These are phyloP conservation scores for Falco berigora DNA, from an alignment of 2,797 vertebrate species.

Conservation along the genomic window DNA sequence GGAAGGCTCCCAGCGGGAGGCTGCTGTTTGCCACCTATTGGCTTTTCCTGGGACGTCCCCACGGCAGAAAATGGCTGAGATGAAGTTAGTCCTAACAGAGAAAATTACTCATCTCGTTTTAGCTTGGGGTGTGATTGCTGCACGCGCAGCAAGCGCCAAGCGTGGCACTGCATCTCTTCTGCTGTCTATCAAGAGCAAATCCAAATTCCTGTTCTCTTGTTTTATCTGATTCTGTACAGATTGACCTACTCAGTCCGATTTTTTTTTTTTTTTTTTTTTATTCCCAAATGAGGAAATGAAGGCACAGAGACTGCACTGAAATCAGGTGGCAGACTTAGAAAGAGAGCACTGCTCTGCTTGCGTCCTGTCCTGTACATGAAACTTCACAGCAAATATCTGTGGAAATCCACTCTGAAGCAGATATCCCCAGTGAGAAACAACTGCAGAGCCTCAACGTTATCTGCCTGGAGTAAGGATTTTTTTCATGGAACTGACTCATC, in stretches of 20 bases:
- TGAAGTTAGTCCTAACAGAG: no score
- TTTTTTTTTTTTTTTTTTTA: neutral
- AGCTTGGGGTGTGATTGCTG: neutral
- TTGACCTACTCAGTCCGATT: no score
- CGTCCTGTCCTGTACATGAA: accelerated
- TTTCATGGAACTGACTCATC: neutral
- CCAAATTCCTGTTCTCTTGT: no score
- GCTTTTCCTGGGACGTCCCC: neutral
- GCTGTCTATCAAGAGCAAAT: neutral
- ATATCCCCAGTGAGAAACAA: neutral
- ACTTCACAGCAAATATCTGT: no score
- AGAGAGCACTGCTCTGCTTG: accelerated
- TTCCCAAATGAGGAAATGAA: neutral
- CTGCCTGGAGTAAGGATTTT: neutral
- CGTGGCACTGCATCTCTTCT: no score
- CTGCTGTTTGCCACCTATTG: neutral
- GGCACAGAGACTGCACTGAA: neutral
- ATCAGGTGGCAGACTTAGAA: neutral
- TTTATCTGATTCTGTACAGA: neutral
- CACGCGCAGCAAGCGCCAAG: accelerated
- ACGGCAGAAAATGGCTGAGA: neutral
- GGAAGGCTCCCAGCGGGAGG: neutral
- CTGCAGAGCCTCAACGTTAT: neutral
- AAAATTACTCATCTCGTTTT: neutral
- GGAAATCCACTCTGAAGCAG: neutral